These are phyloP conservation scores for Paracanthobrama guichenoti DNA, from an alignment of 2,113 vertebrate genomes.

Conservation along the genomic window DNA sequence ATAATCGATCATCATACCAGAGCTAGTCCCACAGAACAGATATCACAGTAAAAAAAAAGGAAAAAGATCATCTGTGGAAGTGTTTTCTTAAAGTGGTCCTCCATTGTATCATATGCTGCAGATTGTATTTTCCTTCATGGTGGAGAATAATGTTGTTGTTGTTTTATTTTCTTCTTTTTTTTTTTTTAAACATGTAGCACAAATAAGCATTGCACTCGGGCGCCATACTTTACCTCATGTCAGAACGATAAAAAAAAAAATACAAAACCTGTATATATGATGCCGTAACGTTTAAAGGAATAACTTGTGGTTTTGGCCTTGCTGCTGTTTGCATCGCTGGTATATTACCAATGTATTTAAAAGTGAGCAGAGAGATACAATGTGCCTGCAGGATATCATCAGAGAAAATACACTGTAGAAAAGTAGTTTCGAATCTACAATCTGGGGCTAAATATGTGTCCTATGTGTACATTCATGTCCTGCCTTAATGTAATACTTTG, in stretches of 20 bases:
- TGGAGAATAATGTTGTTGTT: constrained; percentile 59
- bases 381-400: constrained; percentile 65
- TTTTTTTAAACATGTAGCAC: constrained; percentile 87
- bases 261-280: constrained; percentile 50
- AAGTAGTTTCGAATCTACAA: constrained; percentile 54
- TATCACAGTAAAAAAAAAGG: constrained; percentile 46
- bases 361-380: constrained; percentile 64
- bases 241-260: constrained; percentile 76
- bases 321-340: constrained; percentile 86
- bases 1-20: constrained; percentile 64
- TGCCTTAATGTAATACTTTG: constrained; percentile 62
- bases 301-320: constrained; percentile 80
- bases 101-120: constrained; percentile 74
- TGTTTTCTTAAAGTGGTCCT: constrained; percentile 65
- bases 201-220: constrained; percentile 91
- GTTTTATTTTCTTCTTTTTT: constrained; percentile 63
- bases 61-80: constrained; percentile 18
- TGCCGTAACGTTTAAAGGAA: constrained; percentile 73
- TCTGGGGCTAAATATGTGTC: constrained; percentile 60
- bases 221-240: constrained; percentile 95
- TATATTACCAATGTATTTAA: constrained; percentile 67
- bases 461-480: constrained; percentile 54
- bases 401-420: constrained; percentile 68
- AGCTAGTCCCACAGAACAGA: constrained; percentile 66
- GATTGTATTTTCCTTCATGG: constrained; percentile 68